A percentile compares a stretch with the other conserved stretches of the same genome.
These are phyloP conservation scores for Spea hammondii DNA, from an alignment of 2,797 vertebrate genomes.

Conservation along the genomic window DNA sequence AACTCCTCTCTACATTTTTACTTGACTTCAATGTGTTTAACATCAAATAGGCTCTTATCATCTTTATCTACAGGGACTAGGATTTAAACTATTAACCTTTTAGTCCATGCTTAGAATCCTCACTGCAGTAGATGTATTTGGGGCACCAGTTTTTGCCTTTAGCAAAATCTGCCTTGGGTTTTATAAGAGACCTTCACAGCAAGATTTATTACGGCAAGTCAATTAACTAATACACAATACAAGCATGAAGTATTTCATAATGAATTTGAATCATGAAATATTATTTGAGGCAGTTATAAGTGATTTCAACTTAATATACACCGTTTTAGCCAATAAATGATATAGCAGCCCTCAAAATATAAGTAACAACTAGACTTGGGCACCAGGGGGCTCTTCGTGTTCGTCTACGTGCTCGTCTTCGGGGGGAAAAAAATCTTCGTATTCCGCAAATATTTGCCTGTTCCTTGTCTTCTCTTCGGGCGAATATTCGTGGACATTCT, in stretches of 20 bases:
- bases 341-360: too few relatives aligned
- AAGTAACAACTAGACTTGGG: too few relatives aligned
- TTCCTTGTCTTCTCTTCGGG: too few relatives aligned
- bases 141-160: constrained; percentile 44
- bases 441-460: too few relatives aligned
- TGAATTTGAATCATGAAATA: neutral
- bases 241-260: constrained; percentile 19
- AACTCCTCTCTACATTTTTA: constrained; percentile 11
- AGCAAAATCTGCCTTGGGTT: constrained; percentile 41
- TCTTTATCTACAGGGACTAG: constrained; percentile 44
- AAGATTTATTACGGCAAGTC: constrained; percentile 36
- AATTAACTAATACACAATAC: constrained; percentile 39
- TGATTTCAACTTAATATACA: too few relatives aligned
- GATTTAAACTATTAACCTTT: constrained; percentile 52
- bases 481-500: too few relatives aligned
- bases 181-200: constrained; percentile 32
- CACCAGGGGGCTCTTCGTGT: too few relatives aligned
- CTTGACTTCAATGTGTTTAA: constrained; percentile 33
- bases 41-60: constrained; percentile 40
- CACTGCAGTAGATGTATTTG: constrained; percentile 47
- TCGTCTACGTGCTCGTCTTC: too few relatives aligned
- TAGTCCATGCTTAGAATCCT: constrained; percentile 46
- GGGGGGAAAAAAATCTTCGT: too few relatives aligned
- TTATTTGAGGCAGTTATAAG: neutral
- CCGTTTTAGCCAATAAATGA: too few relatives aligned